Base-by-base conservation (phyloP, 2,888 invertebrate genomes). In the Hemithea aestivaria region DNA sequence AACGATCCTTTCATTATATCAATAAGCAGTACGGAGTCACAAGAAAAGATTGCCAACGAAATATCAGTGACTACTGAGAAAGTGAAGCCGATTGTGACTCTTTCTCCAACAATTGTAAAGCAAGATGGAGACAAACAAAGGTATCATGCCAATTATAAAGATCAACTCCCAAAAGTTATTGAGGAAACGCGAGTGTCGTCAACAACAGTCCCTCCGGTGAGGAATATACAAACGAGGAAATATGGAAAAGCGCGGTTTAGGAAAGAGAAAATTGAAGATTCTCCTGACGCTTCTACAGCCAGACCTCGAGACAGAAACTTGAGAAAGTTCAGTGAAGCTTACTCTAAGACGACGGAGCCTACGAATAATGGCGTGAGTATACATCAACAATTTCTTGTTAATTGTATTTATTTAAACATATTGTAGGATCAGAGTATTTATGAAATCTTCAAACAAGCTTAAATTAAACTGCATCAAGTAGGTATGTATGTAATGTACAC, bases 341-440 rank as follows among this genome's bases (percentile, higher is more conserved):
- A 70, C 51, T 71, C 78, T 5, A 85, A 84, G 52, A 74, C 81
- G 8, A 79, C 81, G 1, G 81, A 84, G 57, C 65, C 78, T 24
- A 70, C 80, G 36, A 75, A 72, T 36, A 87, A 84, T 65, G 82
- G 76, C 52, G 85, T 84, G 70, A 82, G 83, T 81, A 62, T 34
- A 10, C 4, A 24, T 21, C n/a, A n/a, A n/a, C n/a, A n/a, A n/a
- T n/a, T n/a, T n/a, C n/a, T n/a, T n/a, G n/a, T n/a, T n/a, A n/a
- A n/a, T n/a, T n/a, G n/a, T n/a, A n/a, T n/a, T n/a, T n/a, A n/a
- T n/a, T n/a, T n/a, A n/a, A n/a, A n/a, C n/a, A n/a, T n/a, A n/a
- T n/a, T n/a, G n/a, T n/a, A n/a, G n/a, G n/a, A n/a, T n/a, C n/a
- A n/a, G n/a, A n/a, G n/a, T n/a, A n/a, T n/a, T n/a, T n/a, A n/a